Conservation (phyloP, 2,113 vertebrate genomes). For the Mixornis gularis region DNA sequence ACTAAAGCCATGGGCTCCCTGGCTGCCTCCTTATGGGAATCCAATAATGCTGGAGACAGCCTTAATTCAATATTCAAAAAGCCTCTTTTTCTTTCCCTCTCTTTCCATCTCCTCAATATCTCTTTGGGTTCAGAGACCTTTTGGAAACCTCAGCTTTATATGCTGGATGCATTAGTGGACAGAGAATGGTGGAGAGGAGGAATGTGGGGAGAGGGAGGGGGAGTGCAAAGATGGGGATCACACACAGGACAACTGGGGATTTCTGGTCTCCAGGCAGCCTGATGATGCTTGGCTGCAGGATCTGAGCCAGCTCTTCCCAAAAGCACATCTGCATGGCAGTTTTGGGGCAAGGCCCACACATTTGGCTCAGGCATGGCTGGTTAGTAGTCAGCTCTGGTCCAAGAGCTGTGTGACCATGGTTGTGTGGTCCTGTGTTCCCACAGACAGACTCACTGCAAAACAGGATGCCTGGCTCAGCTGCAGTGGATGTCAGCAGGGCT, state of each 20-base stretch:
- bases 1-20: slow-evolving; percentile 67
- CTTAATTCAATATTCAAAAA: slow-evolving; percentile 76
- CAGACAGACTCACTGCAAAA: not conserved
- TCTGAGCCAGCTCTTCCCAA: not conserved
- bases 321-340: fast-evolving
- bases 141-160: slow-evolving; percentile 51
- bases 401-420: not conserved
- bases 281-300: not conserved
- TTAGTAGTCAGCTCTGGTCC: not conserved
- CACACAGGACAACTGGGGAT: not conserved
- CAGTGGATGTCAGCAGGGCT: not conserved
- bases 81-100: slow-evolving; percentile 31
- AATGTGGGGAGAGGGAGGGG: not conserved
- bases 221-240: not conserved
- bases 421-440: not conserved
- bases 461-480: not conserved
- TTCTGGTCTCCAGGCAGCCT: not conserved
- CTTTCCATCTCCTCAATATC: not conserved
- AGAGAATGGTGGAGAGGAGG: not conserved
- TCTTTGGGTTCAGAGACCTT: slow-evolving; percentile 53
- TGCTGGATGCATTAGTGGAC: slow-evolving; percentile 8
- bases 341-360: not conserved
- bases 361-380: not conserved
- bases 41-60: slow-evolving; percentile 78
- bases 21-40: slow-evolving; percentile 73